phyloP scores from a whole-genome alignment of 2,888 invertebrate species.

The Hydriomena furcata region DNA sequence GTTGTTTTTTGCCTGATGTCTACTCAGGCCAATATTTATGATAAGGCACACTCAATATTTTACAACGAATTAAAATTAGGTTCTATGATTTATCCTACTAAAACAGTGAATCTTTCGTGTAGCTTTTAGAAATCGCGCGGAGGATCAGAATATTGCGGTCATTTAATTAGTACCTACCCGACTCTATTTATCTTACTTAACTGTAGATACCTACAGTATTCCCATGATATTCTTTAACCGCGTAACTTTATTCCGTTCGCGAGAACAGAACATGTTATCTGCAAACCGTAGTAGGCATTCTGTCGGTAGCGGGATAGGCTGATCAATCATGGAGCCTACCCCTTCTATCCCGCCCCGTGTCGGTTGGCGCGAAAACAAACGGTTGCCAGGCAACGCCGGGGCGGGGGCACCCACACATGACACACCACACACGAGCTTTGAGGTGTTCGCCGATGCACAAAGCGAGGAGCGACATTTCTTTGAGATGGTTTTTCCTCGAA shows the following conservation, averaged over 20 bases:
- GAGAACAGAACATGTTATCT: slow-evolving; percentile 27
- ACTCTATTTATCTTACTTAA: no score
- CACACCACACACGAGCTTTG: slow-evolving; percentile 50
- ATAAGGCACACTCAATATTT: no score
- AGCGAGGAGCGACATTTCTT: slow-evolving; percentile 17
- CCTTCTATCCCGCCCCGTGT: slow-evolving; percentile 79
- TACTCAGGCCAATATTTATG: no score
- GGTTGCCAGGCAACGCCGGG: slow-evolving; percentile 72
- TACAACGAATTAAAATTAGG: no score
- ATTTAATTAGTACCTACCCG: no score
- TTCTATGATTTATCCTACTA: no score
- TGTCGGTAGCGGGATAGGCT: slow-evolving; percentile 74
- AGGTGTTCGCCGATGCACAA: slow-evolving; percentile 36
- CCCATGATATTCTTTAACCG: slow-evolving; percentile 5
- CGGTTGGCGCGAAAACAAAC: slow-evolving; percentile 77
- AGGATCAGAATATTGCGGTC: neutral
- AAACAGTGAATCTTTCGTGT: no score
- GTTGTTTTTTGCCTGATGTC: slow-evolving; percentile 3
- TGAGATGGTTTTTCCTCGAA: slow-evolving; percentile 8
- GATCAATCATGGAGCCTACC: slow-evolving; percentile 83
- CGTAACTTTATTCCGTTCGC: slow-evolving; percentile 11
- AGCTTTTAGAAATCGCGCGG: no score
- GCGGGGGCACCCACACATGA: slow-evolving; percentile 67
- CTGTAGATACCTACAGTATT: neutral
- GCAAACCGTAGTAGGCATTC: slow-evolving; percentile 64